Conservation (phyloP, 2,888 invertebrate species). For the Drosophila cyrtoloma region DNA sequence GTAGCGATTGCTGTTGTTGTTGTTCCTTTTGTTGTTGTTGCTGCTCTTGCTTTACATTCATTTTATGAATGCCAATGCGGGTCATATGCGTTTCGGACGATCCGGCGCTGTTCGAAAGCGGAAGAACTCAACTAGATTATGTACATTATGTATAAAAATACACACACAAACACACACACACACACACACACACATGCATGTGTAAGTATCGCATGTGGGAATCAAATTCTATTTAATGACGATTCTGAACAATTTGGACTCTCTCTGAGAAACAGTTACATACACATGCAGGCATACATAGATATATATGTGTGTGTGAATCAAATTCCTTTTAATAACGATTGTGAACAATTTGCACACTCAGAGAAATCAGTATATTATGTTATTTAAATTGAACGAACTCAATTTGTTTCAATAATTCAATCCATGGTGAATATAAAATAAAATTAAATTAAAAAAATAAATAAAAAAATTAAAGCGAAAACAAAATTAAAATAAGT, state of each 20-base stretch:
- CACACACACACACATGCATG: not conserved
- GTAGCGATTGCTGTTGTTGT: conserved; percentile 40
- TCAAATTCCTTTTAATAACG: not conserved
- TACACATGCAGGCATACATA: not conserved
- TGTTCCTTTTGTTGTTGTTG: conserved; percentile 11
- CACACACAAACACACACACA: not conserved
- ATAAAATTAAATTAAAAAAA: too few species aligned
- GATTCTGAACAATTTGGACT: not conserved
- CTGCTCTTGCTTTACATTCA: conserved; percentile 41
- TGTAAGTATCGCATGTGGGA: not conserved
- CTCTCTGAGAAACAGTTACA: not conserved
- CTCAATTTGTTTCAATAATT: not conserved
- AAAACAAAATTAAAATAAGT: too few species aligned
- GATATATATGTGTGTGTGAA: not conserved
- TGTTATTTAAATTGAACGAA: not conserved
- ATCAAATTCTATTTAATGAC: not conserved
- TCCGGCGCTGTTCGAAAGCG: conserved; percentile 48
- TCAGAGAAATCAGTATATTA: not conserved
- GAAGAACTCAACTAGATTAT: conserved; percentile 49
- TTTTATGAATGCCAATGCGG: conserved; percentile 71
- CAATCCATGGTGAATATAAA: not conserved
- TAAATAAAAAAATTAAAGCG: too few species aligned
- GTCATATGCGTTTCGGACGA: conserved; percentile 68
- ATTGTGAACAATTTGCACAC: not conserved
- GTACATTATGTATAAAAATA: conserved; percentile 4